Percentiles rank a stretch among this genome's conserved stretches.
Conservation (phyloP, 1,140 invertebrate genomes). For the Meloidogyne floridensis region DNA sequence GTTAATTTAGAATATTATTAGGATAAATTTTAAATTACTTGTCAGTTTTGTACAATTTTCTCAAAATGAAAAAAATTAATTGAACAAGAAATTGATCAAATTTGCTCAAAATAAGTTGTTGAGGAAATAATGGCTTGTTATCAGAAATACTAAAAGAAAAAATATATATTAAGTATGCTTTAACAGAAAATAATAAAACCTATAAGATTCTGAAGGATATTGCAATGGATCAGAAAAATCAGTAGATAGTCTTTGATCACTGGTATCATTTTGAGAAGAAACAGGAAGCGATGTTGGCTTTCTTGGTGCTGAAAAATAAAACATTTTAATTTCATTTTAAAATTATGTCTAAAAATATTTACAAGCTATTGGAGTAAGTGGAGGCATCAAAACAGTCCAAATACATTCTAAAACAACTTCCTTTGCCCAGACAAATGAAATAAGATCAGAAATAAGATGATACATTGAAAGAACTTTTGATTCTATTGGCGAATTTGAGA, state of each 20-base stretch:
- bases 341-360: not conserved
- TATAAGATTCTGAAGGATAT: not conserved
- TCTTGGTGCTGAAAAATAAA: constrained; percentile 8
- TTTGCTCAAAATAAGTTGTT: constrained; percentile 2
- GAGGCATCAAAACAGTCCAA: constrained; percentile 39
- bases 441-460: constrained; percentile 40
- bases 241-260: not conserved
- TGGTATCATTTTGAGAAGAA: not conserved
- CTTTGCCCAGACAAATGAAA: constrained; percentile 41
- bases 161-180: not conserved
- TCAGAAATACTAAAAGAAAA: not conserved
- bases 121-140: not conserved
- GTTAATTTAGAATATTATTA: not conserved
- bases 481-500: constrained; percentile 26
- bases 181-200: not conserved
- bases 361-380: not conserved
- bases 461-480: constrained; percentile 1
- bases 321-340: not conserved
- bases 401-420: constrained; percentile 40
- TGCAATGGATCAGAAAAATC: constrained; percentile 24
- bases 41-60: constrained; percentile 9
- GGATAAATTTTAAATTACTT: not conserved
- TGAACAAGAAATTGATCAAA: constrained; percentile 21
- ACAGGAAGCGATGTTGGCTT: not conserved
- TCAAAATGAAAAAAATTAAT: constrained; percentile 8